Evolutionary conservation across 2,113 vertebrate species (phyloP).

Genomic region (Prochilodus magdalenae): DNA sequence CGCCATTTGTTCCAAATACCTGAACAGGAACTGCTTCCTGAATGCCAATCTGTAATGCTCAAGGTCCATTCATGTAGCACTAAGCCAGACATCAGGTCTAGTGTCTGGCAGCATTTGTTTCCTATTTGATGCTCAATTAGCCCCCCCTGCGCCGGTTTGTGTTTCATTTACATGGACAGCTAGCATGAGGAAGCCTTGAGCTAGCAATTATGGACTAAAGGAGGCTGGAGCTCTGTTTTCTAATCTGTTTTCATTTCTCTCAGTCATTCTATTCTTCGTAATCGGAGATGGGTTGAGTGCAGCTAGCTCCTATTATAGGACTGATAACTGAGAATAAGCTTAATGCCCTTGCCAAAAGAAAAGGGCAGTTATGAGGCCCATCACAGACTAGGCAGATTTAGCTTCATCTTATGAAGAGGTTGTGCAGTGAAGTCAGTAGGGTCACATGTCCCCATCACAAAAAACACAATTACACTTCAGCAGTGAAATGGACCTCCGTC

Average conservation of each 20-base stretch:
- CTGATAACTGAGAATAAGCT: slow-evolving; percentile 8
- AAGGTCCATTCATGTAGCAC: slow-evolving; percentile 11
- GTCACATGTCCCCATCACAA: too few relatives aligned
- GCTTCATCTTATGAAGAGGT: too few relatives aligned
- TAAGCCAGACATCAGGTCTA: slow-evolving; percentile 36
- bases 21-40: slow-evolving; percentile 26
- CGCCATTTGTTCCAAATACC: slow-evolving; percentile 18
- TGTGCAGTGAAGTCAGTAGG: too few relatives aligned
- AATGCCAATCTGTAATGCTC: slow-evolving; percentile 39
- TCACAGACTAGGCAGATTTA: not conserved
- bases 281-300: slow-evolving; percentile 37
- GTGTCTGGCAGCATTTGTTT: slow-evolving; percentile 47
- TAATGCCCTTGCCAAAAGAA: not conserved
- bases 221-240: slow-evolving; percentile 31
- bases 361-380: not conserved
- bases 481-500: too few relatives aligned
- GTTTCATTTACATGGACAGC: slow-evolving; percentile 52
- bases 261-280: slow-evolving; percentile 35
- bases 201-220: slow-evolving; percentile 43
- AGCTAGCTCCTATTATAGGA: slow-evolving; percentile 7
- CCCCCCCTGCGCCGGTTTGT: slow-evolving; percentile 27
- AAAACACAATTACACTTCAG: too few relatives aligned
- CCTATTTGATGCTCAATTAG: slow-evolving; percentile 58
- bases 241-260: slow-evolving; percentile 33
- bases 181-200: slow-evolving; percentile 30